These are phyloP conservation scores for Andrena minutula DNA, from an alignment of 2,888 invertebrate species.

Conservation along the genomic window DNA sequence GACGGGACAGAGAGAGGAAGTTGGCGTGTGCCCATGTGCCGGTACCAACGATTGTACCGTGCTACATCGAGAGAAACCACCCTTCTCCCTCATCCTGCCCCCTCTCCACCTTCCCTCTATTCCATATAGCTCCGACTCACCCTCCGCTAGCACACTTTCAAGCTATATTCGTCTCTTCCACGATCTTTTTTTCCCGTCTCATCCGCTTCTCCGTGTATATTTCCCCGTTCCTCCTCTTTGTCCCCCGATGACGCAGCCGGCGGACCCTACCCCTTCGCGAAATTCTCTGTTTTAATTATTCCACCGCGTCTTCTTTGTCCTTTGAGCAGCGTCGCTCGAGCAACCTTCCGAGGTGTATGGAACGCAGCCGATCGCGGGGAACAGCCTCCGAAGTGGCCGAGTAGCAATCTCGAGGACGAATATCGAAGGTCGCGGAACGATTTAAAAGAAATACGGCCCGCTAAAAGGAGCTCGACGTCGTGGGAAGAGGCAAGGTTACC, in stretches of 20 bases:
- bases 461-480: neutral
- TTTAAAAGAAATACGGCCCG: neutral
- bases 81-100: conserved; percentile 50
- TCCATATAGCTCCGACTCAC: conserved; percentile 61
- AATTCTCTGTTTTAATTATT: conserved; percentile 80
- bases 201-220: conserved; percentile 39
- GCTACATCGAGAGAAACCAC: conserved; percentile 74
- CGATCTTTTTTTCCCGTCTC: conserved; percentile 48
- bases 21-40: conserved; percentile 73
- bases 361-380: neutral
- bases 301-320: conserved; percentile 56
- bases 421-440: conserved; percentile 6
- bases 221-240: conserved; percentile 50
- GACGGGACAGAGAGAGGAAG: conserved; percentile 59
- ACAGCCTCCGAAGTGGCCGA: conserved; percentile 10
- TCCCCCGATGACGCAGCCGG: conserved; percentile 42
- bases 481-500: conserved; percentile 3
- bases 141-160: conserved; percentile 70
- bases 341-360: conserved; percentile 10
- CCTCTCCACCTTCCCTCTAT: conserved; percentile 39
- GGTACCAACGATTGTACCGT: conserved; percentile 75
- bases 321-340: conserved; percentile 19
- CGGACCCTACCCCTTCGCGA: conserved; percentile 58
- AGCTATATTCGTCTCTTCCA: conserved; percentile 70
- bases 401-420: too few relatives aligned